Evolutionary conservation across 2,113 vertebrate genomes (phyloP).

Genomic region (Mustela lutreola): DNA sequence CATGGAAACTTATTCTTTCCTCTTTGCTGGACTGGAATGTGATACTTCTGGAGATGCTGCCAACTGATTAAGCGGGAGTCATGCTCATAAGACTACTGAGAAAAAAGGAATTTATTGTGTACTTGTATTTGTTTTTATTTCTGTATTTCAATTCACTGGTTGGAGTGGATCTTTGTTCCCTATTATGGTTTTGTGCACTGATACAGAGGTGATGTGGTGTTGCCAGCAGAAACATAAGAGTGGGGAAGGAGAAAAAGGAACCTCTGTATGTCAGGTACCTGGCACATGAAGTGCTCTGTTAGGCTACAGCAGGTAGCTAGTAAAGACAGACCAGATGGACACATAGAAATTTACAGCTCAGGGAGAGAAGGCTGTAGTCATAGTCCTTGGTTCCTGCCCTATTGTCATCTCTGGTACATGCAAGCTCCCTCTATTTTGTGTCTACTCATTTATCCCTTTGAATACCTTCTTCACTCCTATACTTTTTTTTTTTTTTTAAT

Average conservation of each 20-base stretch:
- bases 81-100: not conserved
- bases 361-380: not conserved
- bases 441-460: not conserved
- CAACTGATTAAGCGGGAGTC: not conserved
- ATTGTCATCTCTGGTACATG: not conserved
- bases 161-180: not conserved
- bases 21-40: not conserved
- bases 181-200: not conserved
- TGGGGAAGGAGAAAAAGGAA: not conserved
- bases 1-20: not conserved
- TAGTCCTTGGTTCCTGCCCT: not conserved
- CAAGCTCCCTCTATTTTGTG: not conserved
- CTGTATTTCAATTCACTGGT: not conserved
- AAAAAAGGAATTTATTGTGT: too few species aligned
- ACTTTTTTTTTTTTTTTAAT: not conserved
- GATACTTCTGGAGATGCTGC: not conserved
- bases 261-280: not conserved
- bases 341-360: not conserved
- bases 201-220: not conserved
- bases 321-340: not conserved
- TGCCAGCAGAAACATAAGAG: not conserved
- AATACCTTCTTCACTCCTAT: not conserved
- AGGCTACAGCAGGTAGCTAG: not conserved
- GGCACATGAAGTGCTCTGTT: not conserved
- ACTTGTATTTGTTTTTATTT: not conserved